Conservation (phyloP, 2,888 invertebrate species). For the Parnassius orleans region DNA sequence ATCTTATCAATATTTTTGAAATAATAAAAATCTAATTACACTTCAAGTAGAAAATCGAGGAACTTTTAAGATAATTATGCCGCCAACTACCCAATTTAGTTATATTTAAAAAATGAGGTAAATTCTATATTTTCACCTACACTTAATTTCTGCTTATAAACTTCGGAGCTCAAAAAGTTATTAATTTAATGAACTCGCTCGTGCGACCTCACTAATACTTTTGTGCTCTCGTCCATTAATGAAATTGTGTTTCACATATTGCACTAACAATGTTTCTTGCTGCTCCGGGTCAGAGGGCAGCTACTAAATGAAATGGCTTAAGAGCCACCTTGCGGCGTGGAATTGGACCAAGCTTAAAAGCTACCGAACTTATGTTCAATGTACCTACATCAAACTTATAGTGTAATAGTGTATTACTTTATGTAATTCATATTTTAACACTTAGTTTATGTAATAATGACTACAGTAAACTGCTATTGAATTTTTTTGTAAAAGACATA, state of each 20-base stretch:
- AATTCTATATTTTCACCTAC: no score
- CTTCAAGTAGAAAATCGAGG: no score
- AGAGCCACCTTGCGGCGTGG: constrained; percentile 10
- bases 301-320: constrained; percentile 26
- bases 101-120: no score
- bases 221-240: constrained; percentile 23
- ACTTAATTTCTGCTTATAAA: constrained; percentile 6
- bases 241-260: constrained; percentile 26
- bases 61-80: no score
- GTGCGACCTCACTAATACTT: constrained; percentile 20
- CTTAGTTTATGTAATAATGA: no score
- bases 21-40: no score
- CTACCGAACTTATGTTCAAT: constrained; percentile 1
- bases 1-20: no score
- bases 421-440: no score
- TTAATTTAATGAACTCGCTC: constrained; percentile 22
- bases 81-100: no score
- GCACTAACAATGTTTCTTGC: constrained; percentile 25
- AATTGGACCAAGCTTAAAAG: constrained; percentile 12
- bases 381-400: not conserved
- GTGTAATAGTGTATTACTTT: no score
- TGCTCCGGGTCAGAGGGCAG: constrained; percentile 10
- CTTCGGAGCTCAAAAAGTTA: constrained; percentile 11
- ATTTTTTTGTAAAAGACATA: no score
- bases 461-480: no score